Evolutionary conservation across 2,888 invertebrate genomes (phyloP).

Genomic region (Eurytoma californica): DNA sequence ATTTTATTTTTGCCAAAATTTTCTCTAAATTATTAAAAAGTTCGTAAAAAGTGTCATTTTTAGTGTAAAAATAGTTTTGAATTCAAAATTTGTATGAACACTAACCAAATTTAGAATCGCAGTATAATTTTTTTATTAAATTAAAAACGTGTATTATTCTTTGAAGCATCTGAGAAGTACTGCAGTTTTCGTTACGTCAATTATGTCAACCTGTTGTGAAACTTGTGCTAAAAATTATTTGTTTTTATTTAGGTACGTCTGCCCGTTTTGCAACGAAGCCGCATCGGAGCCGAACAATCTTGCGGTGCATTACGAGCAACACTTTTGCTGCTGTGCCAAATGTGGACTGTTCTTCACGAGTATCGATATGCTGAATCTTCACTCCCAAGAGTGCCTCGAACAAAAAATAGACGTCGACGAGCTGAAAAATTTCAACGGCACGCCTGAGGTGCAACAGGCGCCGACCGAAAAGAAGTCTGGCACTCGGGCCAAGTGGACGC

Average conservation of each 20-base stretch:
- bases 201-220: neutral
- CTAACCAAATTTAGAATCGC: too few relatives aligned
- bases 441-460: slow-evolving; percentile 51
- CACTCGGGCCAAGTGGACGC: slow-evolving; percentile 71
- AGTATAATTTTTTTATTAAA: too few relatives aligned
- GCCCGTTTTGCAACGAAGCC: slow-evolving; percentile 73
- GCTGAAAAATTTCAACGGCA: slow-evolving; percentile 14
- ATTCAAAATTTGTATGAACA: too few relatives aligned
- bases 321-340: slow-evolving; percentile 68
- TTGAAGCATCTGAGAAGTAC: too few relatives aligned
- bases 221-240: neutral
- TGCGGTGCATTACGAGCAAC: slow-evolving; percentile 69
- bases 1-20: too few relatives aligned
- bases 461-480: slow-evolving; percentile 63
- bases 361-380: slow-evolving; percentile 73
- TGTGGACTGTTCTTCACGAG: slow-evolving; percentile 76
- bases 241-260: slow-evolving; percentile 62
- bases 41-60: too few relatives aligned
- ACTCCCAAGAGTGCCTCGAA: slow-evolving; percentile 66
- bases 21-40: too few relatives aligned
- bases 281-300: slow-evolving; percentile 67
- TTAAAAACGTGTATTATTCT: too few relatives aligned
- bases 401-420: slow-evolving; percentile 38
- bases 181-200: too few relatives aligned
- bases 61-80: too few relatives aligned